A percentile compares a stretch with the other conserved stretches of the same genome.
These are phyloP conservation scores for Tapera naevia DNA, from an alignment of 2,797 vertebrate genomes.

Conservation along the genomic window DNA sequence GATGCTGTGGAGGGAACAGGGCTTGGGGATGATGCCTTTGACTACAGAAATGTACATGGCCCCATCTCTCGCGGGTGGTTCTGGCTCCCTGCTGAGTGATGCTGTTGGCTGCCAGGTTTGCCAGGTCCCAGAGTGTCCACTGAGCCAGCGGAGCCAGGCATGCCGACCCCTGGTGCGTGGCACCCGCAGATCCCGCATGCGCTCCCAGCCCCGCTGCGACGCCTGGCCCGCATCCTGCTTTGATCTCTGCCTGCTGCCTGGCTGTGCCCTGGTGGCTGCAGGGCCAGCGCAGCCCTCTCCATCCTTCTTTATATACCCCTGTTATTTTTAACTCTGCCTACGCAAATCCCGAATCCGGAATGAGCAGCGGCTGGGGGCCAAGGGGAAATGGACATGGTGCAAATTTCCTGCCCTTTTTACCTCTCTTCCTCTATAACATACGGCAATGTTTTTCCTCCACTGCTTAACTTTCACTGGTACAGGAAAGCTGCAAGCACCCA, in stretches of 20 bases:
- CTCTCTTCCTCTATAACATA: slow-evolving; percentile 74
- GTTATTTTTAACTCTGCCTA: slow-evolving; percentile 89
- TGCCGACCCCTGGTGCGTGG: accelerated
- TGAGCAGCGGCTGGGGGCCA: slow-evolving; percentile 78
- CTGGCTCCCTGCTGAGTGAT: neutral
- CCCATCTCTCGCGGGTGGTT: neutral
- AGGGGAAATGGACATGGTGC: slow-evolving; percentile 88
- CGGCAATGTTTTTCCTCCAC: slow-evolving; percentile 68
- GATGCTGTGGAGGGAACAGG: accelerated
- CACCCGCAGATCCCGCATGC: accelerated
- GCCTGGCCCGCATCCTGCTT: slow-evolving; percentile 41
- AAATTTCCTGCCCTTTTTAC: slow-evolving; percentile 84
- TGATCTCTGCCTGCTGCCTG: slow-evolving; percentile 59
- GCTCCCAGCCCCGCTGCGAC: neutral
- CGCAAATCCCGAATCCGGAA: slow-evolving; percentile 85
- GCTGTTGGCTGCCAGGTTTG: neutral
- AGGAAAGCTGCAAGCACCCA: slow-evolving; percentile 29
- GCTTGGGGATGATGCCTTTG: neutral
- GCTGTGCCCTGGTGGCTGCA: slow-evolving; percentile 23
- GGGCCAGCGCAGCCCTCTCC: slow-evolving; percentile 27
- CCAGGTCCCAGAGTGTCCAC: too few species aligned
- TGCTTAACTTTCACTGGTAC: slow-evolving; percentile 75
- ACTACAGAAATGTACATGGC: accelerated
- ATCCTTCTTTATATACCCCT: slow-evolving; percentile 81
- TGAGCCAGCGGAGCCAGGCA: neutral